These are phyloP conservation scores for Chloroceryle inda DNA, from an alignment of 2,797 vertebrate species.

Conservation along the genomic window DNA sequence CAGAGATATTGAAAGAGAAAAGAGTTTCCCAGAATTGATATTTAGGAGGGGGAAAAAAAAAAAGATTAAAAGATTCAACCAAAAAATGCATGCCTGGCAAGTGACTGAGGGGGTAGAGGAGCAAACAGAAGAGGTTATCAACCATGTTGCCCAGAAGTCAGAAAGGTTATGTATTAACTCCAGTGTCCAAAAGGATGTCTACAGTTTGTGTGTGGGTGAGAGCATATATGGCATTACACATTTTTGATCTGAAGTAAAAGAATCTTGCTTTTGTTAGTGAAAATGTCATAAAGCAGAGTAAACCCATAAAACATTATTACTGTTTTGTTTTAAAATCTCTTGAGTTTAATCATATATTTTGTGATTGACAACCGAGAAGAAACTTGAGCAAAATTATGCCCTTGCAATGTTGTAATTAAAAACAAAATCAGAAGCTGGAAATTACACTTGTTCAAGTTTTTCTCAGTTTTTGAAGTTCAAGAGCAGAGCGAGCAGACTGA, in stretches of 20 bases:
- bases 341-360: neutral
- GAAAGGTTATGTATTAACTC: neutral
- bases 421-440: neutral
- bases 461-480: neutral
- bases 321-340: neutral
- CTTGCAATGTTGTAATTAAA: neutral
- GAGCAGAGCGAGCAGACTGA: neutral
- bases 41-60: accelerated
- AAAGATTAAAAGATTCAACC: neutral
- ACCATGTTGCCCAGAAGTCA: neutral
- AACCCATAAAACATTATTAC: neutral
- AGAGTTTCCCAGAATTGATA: neutral
- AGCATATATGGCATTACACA: neutral
- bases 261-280: neutral
- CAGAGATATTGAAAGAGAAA: neutral
- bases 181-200: neutral
- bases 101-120: neutral
- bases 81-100: neutral
- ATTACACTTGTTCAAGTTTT: neutral
- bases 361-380: neutral
- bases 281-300: neutral
- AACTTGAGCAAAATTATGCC: neutral
- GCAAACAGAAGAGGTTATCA: neutral
- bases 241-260: neutral
- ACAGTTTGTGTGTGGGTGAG: neutral